Conservation (phyloP, 2,797 vertebrate genomes). For the Eulemur rubriventer region DNA sequence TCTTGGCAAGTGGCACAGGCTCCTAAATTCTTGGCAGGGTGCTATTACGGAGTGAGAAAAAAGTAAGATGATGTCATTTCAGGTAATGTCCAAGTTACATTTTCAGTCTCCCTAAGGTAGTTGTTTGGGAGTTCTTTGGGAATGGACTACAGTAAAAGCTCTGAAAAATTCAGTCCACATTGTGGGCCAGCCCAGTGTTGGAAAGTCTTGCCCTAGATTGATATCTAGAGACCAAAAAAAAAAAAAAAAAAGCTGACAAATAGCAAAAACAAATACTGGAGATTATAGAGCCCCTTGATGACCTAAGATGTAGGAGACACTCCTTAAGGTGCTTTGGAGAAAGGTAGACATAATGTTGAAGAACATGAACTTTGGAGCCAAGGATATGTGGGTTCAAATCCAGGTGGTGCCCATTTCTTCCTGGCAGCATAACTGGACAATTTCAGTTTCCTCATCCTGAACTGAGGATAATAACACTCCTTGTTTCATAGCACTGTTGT, state of each 20-base stretch:
- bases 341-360: not conserved
- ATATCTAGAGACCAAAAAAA: not conserved
- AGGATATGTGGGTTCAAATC: not conserved
- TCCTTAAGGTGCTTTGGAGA: not conserved
- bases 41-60: not conserved
- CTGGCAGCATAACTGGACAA: not conserved
- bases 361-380: not conserved
- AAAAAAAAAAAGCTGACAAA: not conserved
- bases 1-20: not conserved
- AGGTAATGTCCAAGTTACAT: not conserved
- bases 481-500: not conserved
- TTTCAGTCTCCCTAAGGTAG: not conserved
- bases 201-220: not conserved
- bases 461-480: not conserved
- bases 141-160: not conserved
- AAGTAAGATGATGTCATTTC: slow-evolving; percentile 6
- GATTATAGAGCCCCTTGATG: not conserved
- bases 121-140: not conserved
- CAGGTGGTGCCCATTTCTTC: not conserved
- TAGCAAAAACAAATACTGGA: not conserved
- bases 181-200: not conserved
- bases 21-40: not conserved
- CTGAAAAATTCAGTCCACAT: not conserved
- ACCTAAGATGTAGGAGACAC: not conserved
- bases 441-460: not conserved